These are phyloP conservation scores for Luidia sarsii DNA, from an alignment of 53 echinoderm and acorn worm species.

Conservation along the genomic window DNA sequence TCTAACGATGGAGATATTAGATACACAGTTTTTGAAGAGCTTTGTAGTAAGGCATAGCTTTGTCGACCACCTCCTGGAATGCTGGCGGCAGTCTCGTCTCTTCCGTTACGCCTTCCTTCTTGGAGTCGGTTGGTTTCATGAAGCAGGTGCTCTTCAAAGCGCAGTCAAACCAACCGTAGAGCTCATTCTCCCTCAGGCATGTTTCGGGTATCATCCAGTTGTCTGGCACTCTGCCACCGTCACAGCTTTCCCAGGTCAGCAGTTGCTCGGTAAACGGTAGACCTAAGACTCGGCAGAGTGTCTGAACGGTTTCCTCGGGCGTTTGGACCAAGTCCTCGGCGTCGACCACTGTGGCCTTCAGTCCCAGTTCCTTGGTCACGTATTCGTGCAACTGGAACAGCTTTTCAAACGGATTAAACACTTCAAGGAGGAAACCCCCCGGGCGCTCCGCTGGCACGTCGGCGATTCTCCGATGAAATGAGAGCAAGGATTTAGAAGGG, in stretches of 20 bases:
- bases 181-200: neutral
- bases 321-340: constrained; percentile 19
- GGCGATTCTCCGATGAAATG: neutral
- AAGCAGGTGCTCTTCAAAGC: constrained; percentile 14
- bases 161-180: neutral
- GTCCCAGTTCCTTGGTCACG: constrained; percentile 5
- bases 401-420: constrained; percentile 20
- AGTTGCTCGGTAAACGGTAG: constrained; percentile 29
- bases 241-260: constrained; percentile 7
- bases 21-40: constrained; percentile 8
- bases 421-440: neutral
- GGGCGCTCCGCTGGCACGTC: neutral
- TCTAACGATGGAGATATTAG: too few species aligned
- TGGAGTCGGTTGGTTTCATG: neutral
- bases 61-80: constrained; percentile 15
- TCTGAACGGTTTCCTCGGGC: constrained; percentile 16
- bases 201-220: constrained; percentile 2
- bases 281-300: constrained; percentile 7
- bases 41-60: constrained; percentile 29
- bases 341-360: constrained; percentile 14
- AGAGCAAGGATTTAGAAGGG: constrained; percentile 4
- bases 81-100: neutral
- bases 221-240: neutral
- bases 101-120: neutral
- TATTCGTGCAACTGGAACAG: neutral